Percentiles rank a stretch among this genome's conserved stretches.
Evolutionary conservation across 2,113 vertebrate species (phyloP).

Genomic region (Pseudopipra pipra): DNA sequence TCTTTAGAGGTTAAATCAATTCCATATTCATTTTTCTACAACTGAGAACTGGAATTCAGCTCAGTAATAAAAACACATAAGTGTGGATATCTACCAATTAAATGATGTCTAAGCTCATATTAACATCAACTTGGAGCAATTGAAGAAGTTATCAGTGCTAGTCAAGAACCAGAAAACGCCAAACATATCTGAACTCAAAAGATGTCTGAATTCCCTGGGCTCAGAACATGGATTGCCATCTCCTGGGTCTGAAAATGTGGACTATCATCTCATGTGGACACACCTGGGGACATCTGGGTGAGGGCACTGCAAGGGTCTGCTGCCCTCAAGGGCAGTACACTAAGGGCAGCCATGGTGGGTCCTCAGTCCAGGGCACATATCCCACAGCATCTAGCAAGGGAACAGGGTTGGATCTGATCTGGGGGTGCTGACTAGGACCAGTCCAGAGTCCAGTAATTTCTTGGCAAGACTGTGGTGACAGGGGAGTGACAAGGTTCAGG

Average conservation of each 20-base stretch:
- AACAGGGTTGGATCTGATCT: neutral
- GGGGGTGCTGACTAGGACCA: fast-evolving
- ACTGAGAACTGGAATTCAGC: neutral
- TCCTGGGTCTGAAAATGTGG: neutral
- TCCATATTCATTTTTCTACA: neutral
- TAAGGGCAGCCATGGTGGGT: neutral
- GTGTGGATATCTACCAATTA: neutral
- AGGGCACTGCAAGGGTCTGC: neutral
- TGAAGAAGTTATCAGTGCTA: neutral
- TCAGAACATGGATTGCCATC: neutral
- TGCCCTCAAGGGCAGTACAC: too few species aligned
- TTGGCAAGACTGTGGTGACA: neutral
- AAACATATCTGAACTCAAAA: neutral
- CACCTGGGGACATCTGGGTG: neutral
- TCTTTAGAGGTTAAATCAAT: neutral
- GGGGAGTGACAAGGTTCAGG: neutral
- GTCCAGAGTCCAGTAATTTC: neutral
- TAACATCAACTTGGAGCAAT: neutral
- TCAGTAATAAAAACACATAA: neutral
- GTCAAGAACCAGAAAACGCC: neutral
- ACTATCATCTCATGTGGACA: neutral
- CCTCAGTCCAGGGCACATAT: neutral
- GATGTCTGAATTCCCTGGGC: neutral
- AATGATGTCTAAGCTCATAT: neutral
- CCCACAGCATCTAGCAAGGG: neutral